Evolutionary conservation across 92 coral and sea anemone genomes (phyloP), one percentile per base, ranked within the genome.

Genomic region (Galaxea fascicularis): DNA sequence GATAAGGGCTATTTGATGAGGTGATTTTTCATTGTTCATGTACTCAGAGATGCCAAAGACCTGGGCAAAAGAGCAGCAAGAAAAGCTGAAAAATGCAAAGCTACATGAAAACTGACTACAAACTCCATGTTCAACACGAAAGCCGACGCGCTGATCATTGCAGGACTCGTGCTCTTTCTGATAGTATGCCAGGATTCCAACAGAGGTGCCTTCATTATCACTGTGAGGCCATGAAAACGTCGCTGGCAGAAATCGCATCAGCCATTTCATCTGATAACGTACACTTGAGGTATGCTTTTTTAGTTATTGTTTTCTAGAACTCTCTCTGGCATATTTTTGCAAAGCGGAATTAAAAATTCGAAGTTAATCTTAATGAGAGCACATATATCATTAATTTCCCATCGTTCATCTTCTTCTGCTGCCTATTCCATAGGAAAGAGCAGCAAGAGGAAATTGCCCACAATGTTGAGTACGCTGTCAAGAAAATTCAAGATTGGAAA

Each of bases 91-190:
- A 49, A 31, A 41, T 10, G 20, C n/a, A n/a, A n/a, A n/a, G n/a
- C 65, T 77, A 57, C 69, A 65, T 77, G 0, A 77, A 77, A 57
- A 56, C 82, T 10, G 82, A 77, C 68, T 77, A 77, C 82, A 77
- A 77, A 65, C 65, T 77, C 24, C 70, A 77, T 53, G 57, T 76
- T 77, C 20, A 14, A 17, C n/a, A 28, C 28, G 70, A 77, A 57
- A 77, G 82, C 26, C 47, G 70, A 31, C 57, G 82, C 29, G 82
- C 28, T 30, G 82, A 57, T 77, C 82, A 77, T 47, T 77, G 82
- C 28, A 4, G 82, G 17, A 18, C 26, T 47, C 70, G 27, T 29
- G 82, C 82, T 13, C 68, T 77, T 59, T 77, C 82, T 11, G 65
- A 44, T 27, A 20, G 17, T 77, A 60, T 14, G 68, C 27, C 44